These are phyloP conservation scores for Chelidonichthys spinosus DNA, from an alignment of 2,797 vertebrate species.

Conservation along the genomic window DNA sequence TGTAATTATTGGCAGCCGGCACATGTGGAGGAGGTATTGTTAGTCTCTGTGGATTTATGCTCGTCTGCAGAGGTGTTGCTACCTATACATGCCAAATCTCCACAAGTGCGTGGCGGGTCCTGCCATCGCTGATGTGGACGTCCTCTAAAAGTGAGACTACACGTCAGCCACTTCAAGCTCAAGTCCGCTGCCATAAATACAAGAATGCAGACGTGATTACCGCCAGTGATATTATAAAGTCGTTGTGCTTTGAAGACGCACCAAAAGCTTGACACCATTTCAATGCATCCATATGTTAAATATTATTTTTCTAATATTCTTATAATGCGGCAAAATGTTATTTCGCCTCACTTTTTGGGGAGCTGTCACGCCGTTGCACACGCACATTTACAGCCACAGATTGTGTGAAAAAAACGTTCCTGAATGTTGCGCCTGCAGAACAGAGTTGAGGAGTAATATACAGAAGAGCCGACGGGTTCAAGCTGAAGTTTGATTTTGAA, in stretches of 20 bases:
- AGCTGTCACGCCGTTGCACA: too few species aligned
- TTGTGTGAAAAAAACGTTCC: too few species aligned
- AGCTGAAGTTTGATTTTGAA: too few species aligned
- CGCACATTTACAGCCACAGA: too few species aligned
- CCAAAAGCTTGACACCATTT: neutral
- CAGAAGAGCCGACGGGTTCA: too few species aligned
- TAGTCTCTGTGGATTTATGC: constrained; percentile 46
- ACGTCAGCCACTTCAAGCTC: neutral
- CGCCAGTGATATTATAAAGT: neutral
- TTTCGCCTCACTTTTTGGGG: too few species aligned
- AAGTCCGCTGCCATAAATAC: neutral
- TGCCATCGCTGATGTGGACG: constrained; percentile 1
- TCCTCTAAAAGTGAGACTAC: neutral
- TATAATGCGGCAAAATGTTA: neutral
- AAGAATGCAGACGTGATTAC: neutral
- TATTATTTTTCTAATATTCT: neutral
- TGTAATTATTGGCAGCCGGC: constrained; percentile 48
- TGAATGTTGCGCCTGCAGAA: too few species aligned
- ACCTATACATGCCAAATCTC: constrained; percentile 17
- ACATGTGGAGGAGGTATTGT: constrained; percentile 31
- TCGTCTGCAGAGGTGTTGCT: constrained; percentile 39
- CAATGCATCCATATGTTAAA: neutral
- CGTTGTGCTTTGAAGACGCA: neutral
- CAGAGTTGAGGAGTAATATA: too few species aligned
- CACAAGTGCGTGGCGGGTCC: neutral